Conservation (phyloP, 2,888 invertebrate species). For the Drosophila aldrichi region DNA sequence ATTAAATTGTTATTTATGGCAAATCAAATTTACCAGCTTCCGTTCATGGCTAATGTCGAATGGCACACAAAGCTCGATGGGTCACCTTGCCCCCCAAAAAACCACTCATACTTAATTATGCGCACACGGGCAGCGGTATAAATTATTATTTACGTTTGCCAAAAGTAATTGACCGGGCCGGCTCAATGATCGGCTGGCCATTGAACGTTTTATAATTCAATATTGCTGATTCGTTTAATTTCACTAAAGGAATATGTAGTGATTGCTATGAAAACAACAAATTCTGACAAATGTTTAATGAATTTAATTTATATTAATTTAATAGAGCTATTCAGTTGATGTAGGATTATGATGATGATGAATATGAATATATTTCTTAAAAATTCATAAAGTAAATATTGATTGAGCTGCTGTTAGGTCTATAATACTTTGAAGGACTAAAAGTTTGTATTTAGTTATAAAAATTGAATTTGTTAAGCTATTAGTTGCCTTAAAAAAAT, state of each 20-base stretch:
- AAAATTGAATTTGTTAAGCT: too few relatives aligned
- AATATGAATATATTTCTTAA: background rate
- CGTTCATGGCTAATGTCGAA: constrained; percentile 34
- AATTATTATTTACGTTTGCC: constrained; percentile 44
- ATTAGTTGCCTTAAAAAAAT: background rate
- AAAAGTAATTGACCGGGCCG: constrained; percentile 32
- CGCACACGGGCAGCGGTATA: background rate
- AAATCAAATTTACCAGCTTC: constrained; percentile 52
- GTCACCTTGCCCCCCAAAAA: constrained; percentile 13
- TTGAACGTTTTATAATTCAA: constrained; percentile 23
- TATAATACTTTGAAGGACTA: background rate
- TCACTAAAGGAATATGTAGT: background rate
- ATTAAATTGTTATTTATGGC: constrained; percentile 69
- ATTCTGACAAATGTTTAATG: background rate
- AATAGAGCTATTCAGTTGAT: background rate
- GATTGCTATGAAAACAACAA: too few relatives aligned
- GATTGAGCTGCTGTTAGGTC: too few relatives aligned
- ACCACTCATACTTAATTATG: background rate
- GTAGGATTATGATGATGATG: background rate
- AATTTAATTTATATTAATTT: background rate
- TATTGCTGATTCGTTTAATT: constrained; percentile 7
- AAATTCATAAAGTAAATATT: background rate
- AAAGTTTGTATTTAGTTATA: background rate
- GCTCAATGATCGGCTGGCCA: background rate
- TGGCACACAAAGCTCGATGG: constrained; percentile 25